These are phyloP conservation scores for Cremastobaeus sp. DNA, from an alignment of 2,888 invertebrate species.

Conservation along the genomic window DNA sequence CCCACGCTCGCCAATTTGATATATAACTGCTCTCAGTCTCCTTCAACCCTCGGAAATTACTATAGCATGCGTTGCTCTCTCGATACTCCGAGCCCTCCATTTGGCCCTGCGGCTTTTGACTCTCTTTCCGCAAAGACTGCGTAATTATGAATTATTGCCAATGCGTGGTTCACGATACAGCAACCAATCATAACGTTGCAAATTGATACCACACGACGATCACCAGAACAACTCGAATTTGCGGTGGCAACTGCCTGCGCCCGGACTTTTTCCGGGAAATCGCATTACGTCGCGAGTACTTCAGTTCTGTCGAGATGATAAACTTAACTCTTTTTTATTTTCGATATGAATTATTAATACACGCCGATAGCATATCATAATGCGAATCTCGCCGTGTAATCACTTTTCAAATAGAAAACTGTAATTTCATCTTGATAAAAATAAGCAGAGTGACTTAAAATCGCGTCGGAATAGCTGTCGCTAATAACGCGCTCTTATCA, in stretches of 20 bases:
- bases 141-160: conserved; percentile 50
- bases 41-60: conserved; percentile 51
- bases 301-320: background rate
- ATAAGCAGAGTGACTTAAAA: conserved; percentile 10
- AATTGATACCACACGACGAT: conserved; percentile 38
- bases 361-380: too few relatives aligned
- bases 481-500: conserved; percentile 19
- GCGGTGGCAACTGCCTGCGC: too few relatives aligned
- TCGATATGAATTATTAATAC: too few relatives aligned
- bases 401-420: conserved; percentile 21
- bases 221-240: conserved; percentile 7
- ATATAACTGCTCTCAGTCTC: conserved; percentile 43
- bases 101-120: conserved; percentile 38
- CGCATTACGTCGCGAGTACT: too few relatives aligned
- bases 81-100: conserved; percentile 17
- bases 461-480: conserved; percentile 20
- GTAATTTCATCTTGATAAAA: conserved; percentile 19
- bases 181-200: conserved; percentile 31
- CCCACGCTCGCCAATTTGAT: conserved; percentile 45
- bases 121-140: conserved; percentile 41
- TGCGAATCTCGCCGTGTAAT: too few relatives aligned
- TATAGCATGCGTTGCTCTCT: conserved; percentile 18
- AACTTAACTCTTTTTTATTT: too few relatives aligned
- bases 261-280: too few relatives aligned
- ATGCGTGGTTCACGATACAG: conserved; percentile 25